A percentile compares a stretch with the other conserved stretches of the same genome.
Conservation (phyloP, 2,888 invertebrate species). For the Eupithecia insigniata region DNA sequence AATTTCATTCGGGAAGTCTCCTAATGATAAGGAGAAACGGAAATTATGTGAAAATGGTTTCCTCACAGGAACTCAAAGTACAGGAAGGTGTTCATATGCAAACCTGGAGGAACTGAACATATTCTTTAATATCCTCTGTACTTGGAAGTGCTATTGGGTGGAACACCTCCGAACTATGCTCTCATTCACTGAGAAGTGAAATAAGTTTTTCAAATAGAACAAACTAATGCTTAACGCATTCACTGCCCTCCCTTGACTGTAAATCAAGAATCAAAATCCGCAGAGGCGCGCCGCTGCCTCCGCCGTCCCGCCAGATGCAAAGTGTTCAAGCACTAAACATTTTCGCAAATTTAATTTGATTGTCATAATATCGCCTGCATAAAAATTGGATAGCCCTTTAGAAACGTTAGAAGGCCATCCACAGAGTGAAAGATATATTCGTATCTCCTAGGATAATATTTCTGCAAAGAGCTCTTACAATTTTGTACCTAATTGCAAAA, state of each 20-base stretch:
- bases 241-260: too few species aligned
- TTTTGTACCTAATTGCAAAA: not conserved
- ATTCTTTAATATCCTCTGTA: constrained; percentile 29
- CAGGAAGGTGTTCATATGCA: constrained; percentile 40
- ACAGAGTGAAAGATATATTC: too few species aligned
- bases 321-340: too few species aligned
- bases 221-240: not conserved
- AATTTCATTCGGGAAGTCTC: constrained; percentile 53
- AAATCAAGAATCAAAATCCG: too few species aligned
- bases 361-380: not conserved
- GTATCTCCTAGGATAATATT: not conserved
- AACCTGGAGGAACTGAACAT: constrained; percentile 44
- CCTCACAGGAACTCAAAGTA: constrained; percentile 46
- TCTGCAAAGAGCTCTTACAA: not conserved
- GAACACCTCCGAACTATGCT: not conserved
- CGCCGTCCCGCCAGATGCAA: too few species aligned
- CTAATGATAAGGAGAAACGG: constrained; percentile 50
- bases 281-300: too few species aligned
- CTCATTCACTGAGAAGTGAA: not conserved
- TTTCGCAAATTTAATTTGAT: too few species aligned
- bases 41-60: constrained; percentile 65
- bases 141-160: not conserved
- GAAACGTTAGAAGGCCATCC: not conserved
- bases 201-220: not conserved
- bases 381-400: not conserved